These are phyloP conservation scores for Cosmorhoe ocellata DNA, from an alignment of 2,888 invertebrate genomes.

Conservation along the genomic window DNA sequence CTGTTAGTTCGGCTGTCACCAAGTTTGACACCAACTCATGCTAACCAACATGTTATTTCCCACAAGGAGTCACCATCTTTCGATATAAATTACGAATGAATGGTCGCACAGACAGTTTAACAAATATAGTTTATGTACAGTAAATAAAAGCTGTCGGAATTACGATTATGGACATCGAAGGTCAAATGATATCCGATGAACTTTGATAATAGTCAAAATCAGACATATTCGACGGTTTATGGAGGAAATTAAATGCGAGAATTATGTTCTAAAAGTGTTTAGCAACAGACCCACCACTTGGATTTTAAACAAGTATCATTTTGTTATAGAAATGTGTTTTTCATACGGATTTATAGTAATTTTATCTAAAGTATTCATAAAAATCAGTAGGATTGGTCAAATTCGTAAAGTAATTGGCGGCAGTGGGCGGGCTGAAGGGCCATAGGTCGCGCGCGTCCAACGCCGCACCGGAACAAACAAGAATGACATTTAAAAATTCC, in stretches of 20 bases:
- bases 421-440: slow-evolving; percentile 20
- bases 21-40: no score
- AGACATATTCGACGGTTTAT: background rate
- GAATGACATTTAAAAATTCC: slow-evolving; percentile 24
- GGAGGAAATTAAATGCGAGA: background rate
- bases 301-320: no score
- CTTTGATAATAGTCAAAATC: background rate
- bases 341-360: no score
- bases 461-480: slow-evolving; percentile 10
- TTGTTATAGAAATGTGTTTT: no score
- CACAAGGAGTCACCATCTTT: no score
- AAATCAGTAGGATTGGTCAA: slow-evolving; percentile 17
- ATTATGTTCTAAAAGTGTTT: slow-evolving; percentile 3
- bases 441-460: background rate
- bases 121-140: background rate
- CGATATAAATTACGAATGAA: no score
- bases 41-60: no score
- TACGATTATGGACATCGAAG: background rate
- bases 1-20: no score
- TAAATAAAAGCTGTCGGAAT: background rate
- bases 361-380: no score
- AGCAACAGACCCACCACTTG: no score
- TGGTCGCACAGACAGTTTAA: no score
- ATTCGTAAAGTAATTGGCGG: slow-evolving; percentile 15
- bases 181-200: background rate